Evolutionary conservation across 2,113 vertebrate species (phyloP).

Genomic region (Macquaria ambigua): DNA sequence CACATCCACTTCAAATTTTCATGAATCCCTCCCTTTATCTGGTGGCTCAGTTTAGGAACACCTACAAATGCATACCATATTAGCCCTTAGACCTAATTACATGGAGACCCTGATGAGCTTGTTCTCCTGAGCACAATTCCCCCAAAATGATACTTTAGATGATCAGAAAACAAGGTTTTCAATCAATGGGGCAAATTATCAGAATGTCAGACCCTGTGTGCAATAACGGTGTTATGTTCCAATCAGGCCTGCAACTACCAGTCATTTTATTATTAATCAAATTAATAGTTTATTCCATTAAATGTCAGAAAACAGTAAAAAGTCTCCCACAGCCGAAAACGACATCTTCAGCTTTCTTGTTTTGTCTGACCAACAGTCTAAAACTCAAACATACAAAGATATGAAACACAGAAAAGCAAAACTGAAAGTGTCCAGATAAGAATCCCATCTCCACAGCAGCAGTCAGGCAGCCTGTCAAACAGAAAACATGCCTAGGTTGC

Average conservation of each 20-base stretch:
- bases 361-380: background rate
- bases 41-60: background rate
- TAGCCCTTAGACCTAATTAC: background rate
- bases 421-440: background rate
- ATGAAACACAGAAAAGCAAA: background rate
- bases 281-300: background rate
- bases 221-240: background rate
- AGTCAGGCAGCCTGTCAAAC: slow-evolving; percentile 12
- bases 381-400: background rate
- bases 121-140: background rate
- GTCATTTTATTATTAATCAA: background rate
- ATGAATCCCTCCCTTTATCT: background rate
- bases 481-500: background rate
- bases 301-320: background rate
- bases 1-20: background rate
- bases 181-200: background rate
- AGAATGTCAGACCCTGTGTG: background rate
- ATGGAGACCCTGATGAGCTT: background rate
- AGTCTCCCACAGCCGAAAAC: background rate
- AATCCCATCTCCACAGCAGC: background rate
- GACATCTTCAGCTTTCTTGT: background rate
- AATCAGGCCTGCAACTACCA: too few species aligned
- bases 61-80: background rate
- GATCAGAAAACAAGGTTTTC: background rate
- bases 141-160: background rate